These are phyloP conservation scores for Autographa gamma DNA, from an alignment of 2,888 invertebrate genomes.

Conservation along the genomic window DNA sequence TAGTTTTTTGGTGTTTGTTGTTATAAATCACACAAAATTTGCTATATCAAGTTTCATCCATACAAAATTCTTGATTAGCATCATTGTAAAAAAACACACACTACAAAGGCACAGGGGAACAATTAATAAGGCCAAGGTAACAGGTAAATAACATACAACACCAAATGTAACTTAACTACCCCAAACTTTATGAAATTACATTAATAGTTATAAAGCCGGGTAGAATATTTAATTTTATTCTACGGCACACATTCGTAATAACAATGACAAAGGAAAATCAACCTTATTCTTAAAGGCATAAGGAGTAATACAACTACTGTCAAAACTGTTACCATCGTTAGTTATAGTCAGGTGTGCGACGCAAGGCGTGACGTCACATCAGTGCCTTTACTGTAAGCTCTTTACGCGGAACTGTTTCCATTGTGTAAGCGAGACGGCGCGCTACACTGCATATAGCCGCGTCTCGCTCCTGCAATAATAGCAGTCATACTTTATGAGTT, in stretches of 20 bases:
- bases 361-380: neutral
- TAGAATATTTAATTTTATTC: conserved; percentile 56
- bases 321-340: neutral
- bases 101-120: too few species aligned
- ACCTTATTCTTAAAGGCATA: neutral
- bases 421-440: neutral
- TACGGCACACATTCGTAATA: conserved; percentile 1
- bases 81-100: too few species aligned
- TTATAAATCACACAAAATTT: too few species aligned
- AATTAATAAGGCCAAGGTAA: neutral
- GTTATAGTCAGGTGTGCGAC: neutral
- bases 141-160: neutral
- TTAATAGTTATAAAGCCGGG: conserved; percentile 6
- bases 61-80: too few species aligned
- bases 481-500: neutral
- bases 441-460: neutral
- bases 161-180: neutral
- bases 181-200: conserved; percentile 2
- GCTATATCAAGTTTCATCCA: too few species aligned
- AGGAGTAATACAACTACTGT: neutral
- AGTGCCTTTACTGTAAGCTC: neutral
- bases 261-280: neutral
- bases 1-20: too few species aligned
- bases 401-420: neutral
- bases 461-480: neutral